phyloP scores from a whole-genome alignment of 2,113 vertebrate species.

The Erpornis zantholeuca region DNA sequence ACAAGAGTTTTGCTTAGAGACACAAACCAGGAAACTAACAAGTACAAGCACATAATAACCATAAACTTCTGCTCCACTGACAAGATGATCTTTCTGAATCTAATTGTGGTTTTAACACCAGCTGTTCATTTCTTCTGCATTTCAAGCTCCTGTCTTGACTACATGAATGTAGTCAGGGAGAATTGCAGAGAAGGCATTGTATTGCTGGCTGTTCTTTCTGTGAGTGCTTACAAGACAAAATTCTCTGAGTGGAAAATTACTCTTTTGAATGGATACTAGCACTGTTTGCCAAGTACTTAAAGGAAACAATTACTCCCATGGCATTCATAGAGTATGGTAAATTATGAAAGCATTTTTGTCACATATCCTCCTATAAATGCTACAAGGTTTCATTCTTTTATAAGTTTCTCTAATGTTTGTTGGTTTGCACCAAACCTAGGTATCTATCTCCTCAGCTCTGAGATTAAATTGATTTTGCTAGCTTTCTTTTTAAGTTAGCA shows the following conservation, averaged over 20 bases:
- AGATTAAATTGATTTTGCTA: not conserved
- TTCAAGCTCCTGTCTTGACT: slow-evolving; percentile 14
- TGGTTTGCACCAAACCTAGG: not conserved
- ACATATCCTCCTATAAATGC: not conserved
- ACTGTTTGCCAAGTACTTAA: slow-evolving; percentile 18
- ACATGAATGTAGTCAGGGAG: not conserved
- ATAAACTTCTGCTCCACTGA: not conserved
- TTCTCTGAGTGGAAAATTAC: slow-evolving; percentile 28
- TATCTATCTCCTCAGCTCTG: not conserved
- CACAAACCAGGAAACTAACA: not conserved
- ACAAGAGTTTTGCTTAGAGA: not conserved
- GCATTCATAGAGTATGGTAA: not conserved
- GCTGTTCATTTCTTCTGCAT: not conserved
- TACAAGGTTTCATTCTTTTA: not conserved
- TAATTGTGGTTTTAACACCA: not conserved
- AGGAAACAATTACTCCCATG: not conserved
- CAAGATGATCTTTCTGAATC: not conserved
- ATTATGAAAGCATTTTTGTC: not conserved
- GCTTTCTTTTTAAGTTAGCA: not conserved
- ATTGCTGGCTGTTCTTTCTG: not conserved
- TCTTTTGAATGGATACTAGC: not conserved
- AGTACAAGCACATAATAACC: not conserved
- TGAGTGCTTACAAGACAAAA: not conserved
- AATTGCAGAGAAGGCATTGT: not conserved
- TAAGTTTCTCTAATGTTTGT: not conserved